phyloP scores from a whole-genome alignment of 1,140 invertebrate genomes.

The Melitaea cinxia region DNA sequence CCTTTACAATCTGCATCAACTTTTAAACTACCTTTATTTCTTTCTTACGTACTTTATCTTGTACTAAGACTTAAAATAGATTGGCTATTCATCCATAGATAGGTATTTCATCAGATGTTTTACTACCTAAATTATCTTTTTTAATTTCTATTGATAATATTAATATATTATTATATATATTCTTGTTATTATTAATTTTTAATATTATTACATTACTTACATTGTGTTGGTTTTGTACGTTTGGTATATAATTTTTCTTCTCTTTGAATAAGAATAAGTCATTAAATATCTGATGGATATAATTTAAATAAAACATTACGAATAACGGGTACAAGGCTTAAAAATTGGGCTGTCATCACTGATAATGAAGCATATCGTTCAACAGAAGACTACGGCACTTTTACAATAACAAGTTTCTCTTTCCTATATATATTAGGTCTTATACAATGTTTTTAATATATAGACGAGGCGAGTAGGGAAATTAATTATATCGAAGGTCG shows the following conservation, averaged over 20 bases:
- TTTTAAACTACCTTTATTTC: conserved; percentile 16
- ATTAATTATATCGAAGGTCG: conserved; percentile 30
- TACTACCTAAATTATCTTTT: no score
- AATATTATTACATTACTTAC: not conserved
- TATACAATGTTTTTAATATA: conserved; percentile 73
- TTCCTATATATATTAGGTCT: conserved; percentile 79
- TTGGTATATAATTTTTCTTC: not conserved
- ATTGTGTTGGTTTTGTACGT: not conserved
- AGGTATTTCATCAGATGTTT: conserved; percentile 18
- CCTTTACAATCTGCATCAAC: conserved; percentile 13
- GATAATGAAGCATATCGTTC: conserved; percentile 79
- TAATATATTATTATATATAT: not conserved
- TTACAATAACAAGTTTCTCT: conserved; percentile 74
- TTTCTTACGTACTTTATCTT: conserved; percentile 14
- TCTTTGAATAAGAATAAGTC: not conserved
- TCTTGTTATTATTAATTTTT: not conserved
- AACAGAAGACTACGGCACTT: conserved; percentile 75
- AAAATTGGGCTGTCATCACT: conserved; percentile 69
- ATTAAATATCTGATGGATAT: conserved; percentile 21
- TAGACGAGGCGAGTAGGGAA: conserved; percentile 47
- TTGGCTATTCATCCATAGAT: conserved; percentile 1
- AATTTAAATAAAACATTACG: conserved; percentile 18
- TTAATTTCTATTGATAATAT: no score
- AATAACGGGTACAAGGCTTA: conserved; percentile 41
- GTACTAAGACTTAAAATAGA: conserved; percentile 18